Conservation (phyloP, 1,140 invertebrate species). For the Leptinotarsa undecemlineata region DNA sequence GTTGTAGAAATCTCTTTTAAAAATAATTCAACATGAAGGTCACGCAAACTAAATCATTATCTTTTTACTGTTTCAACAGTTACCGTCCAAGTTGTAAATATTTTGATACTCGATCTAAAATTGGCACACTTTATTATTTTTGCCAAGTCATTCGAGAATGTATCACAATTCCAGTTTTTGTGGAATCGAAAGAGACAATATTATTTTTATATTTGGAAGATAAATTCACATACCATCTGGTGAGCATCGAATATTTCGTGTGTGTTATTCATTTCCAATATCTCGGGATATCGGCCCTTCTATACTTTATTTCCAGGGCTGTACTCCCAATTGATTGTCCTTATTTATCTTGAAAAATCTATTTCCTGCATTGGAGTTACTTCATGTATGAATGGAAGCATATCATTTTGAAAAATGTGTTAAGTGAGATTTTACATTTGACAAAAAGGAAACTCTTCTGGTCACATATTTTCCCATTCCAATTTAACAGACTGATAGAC, state of each 20-base stretch:
- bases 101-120: conserved; percentile 14
- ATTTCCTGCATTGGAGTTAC: no score
- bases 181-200: conserved; percentile 47
- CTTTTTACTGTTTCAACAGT: not conserved
- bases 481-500: no score
- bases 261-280: conserved; percentile 42
- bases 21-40: not conserved
- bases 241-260: conserved; percentile 43
- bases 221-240: conserved; percentile 48
- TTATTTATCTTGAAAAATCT: no score
- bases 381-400: no score
- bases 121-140: conserved; percentile 16
- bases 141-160: conserved; percentile 8
- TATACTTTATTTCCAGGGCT: not conserved
- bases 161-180: conserved; percentile 25
- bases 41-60: not conserved
- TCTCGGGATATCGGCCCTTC: conserved; percentile 12
- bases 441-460: no score
- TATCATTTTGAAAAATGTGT: no score
- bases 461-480: no score
- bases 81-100: conserved; percentile 1
- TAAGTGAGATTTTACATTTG: no score
- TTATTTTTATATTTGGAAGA: conserved; percentile 49
- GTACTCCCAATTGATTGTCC: no score
- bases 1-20: not conserved